Evolutionary conservation across 2,797 vertebrate species (phyloP).

Genomic region (Nannoperca obscura): DNA sequence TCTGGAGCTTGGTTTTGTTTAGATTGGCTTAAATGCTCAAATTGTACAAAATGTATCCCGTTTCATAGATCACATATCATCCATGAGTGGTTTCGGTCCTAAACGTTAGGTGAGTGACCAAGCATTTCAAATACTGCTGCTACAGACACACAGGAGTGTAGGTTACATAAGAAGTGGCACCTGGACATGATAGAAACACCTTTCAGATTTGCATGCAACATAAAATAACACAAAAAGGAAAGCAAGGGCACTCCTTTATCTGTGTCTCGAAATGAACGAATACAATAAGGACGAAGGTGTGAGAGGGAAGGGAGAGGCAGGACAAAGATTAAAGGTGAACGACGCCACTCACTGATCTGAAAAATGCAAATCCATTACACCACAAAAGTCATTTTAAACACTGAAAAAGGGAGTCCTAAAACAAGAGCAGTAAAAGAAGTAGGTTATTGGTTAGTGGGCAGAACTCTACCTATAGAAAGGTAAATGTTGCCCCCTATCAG

Average conservation of each 20-base stretch:
- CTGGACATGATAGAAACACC: neutral
- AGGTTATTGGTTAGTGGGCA: neutral
- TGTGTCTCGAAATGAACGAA: slow-evolving; percentile 1
- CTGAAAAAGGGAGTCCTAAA: slow-evolving; percentile 7
- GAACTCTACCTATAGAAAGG: slow-evolving; percentile 49
- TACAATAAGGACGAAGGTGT: slow-evolving; percentile 9
- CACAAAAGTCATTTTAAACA: slow-evolving; percentile 1
- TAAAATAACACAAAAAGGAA: neutral
- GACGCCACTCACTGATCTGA: slow-evolving; percentile 6
- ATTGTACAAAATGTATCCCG: slow-evolving; percentile 16
- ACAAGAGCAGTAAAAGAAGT: slow-evolving; percentile 12
- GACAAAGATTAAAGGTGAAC: slow-evolving; percentile 16
- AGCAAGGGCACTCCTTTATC: slow-evolving; percentile 7
- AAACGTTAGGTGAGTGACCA: slow-evolving; percentile 21
- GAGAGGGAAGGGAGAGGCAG: neutral
- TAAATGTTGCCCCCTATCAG: slow-evolving; percentile 82
- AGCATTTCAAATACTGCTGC: slow-evolving; percentile 32
- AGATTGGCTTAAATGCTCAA: slow-evolving; percentile 12
- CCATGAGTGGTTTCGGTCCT: slow-evolving; percentile 11
- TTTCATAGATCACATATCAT: slow-evolving; percentile 21
- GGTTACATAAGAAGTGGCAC: slow-evolving; percentile 17
- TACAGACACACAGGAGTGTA: slow-evolving; percentile 23
- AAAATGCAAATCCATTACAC: slow-evolving; percentile 4
- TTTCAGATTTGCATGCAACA: slow-evolving; percentile 1
- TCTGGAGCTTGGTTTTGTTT: slow-evolving; percentile 22